Evolutionary conservation across 2,113 vertebrate genomes (phyloP).

Genomic region (Halcyon senegalensis): DNA sequence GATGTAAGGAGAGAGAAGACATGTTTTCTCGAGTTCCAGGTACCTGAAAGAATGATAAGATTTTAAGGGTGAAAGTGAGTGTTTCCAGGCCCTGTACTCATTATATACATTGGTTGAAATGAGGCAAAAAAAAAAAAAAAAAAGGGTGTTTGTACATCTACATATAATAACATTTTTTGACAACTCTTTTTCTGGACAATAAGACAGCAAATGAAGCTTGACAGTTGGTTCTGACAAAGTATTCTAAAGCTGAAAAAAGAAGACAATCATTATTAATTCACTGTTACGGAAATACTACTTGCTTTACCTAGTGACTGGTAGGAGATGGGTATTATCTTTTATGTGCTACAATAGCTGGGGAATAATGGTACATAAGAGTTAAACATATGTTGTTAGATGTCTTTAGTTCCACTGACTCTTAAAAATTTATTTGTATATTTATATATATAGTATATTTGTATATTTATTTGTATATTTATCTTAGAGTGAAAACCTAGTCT

Average conservation of each 20-base stretch:
- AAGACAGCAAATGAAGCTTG: not conserved
- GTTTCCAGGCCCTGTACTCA: not conserved
- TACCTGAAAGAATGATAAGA: slow-evolving; percentile 13
- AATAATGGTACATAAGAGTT: not conserved
- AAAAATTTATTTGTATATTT: not conserved
- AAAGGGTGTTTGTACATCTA: not conserved
- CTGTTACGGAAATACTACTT: not conserved
- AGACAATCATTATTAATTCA: not conserved
- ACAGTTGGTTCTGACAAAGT: not conserved
- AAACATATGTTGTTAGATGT: not conserved
- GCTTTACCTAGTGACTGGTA: not conserved
- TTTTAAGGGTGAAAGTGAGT: slow-evolving; percentile 30
- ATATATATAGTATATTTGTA: no score
- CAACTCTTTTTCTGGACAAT: not conserved
- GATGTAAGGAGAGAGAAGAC: not conserved
- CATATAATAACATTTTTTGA: not conserved
- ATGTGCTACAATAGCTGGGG: not conserved
- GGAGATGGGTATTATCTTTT: not conserved
- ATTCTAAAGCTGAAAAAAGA: not conserved
- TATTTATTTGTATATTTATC: not conserved
- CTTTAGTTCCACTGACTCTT: not conserved
- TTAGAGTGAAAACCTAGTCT: not conserved
- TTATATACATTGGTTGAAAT: not conserved
- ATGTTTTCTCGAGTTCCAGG: not conserved
- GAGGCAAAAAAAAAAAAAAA: not conserved